phyloP scores from a whole-genome alignment of 2,113 vertebrate species.

The Channa argus region DNA sequence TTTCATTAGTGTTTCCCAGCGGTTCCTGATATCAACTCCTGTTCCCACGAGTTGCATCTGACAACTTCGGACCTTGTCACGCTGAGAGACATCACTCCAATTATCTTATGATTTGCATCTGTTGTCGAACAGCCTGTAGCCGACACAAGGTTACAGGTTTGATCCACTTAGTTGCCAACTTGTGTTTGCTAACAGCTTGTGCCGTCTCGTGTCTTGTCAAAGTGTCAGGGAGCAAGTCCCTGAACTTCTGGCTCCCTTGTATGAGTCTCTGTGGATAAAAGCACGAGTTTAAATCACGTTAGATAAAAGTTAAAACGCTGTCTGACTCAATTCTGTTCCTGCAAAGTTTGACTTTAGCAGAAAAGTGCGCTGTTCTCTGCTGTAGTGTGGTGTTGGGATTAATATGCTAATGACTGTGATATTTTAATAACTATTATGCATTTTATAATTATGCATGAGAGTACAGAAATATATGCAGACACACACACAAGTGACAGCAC shows the following conservation, averaged over 20 bases:
- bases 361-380: neutral
- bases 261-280: neutral
- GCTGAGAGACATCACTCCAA: neutral
- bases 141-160: neutral
- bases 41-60: neutral
- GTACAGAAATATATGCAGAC: slow-evolving; percentile 4
- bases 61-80: slow-evolving; percentile 1
- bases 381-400: slow-evolving; percentile 1
- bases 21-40: neutral
- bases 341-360: slow-evolving; percentile 4
- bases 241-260: slow-evolving; percentile 6
- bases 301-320: neutral
- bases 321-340: slow-evolving; percentile 11
- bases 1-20: neutral
- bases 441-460: slow-evolving; percentile 21
- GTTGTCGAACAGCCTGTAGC: neutral
- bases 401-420: slow-evolving; percentile 3
- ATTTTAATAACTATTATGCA: slow-evolving; percentile 20
- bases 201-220: slow-evolving; percentile 23
- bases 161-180: slow-evolving; percentile 8
- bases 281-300: slow-evolving; percentile 26
- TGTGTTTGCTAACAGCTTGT: slow-evolving; percentile 12
- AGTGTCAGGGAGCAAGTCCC: neutral
- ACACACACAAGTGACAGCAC: neutral
- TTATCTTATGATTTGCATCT: slow-evolving; percentile 27